phyloP scores from a whole-genome alignment of 2,888 invertebrate genomes.

The Theristus sp. region DNA sequence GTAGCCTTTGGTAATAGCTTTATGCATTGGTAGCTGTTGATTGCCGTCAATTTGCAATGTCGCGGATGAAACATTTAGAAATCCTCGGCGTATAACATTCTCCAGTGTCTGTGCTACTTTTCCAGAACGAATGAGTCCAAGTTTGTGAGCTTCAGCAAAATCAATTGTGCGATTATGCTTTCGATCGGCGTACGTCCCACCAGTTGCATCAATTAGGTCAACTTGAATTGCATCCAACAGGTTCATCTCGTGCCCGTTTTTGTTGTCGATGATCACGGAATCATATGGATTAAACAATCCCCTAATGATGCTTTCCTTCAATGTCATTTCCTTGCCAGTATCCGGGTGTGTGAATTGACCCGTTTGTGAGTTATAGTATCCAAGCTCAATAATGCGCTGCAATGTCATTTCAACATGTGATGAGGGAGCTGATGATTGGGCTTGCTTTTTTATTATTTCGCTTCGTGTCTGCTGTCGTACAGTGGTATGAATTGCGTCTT shows the following conservation, averaged over 20 bases:
- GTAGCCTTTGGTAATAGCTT: slow-evolving; percentile 59
- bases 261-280: slow-evolving; percentile 21
- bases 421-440: slow-evolving; percentile 15
- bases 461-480: slow-evolving; percentile 23
- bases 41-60: slow-evolving; percentile 62
- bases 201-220: slow-evolving; percentile 32
- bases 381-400: slow-evolving; percentile 53
- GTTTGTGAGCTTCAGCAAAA: slow-evolving; percentile 28
- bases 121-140: slow-evolving; percentile 26
- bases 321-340: slow-evolving; percentile 47
- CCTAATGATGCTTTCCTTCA: slow-evolving; percentile 44
- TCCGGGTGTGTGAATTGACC: slow-evolving; percentile 43
- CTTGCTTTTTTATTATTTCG: slow-evolving; percentile 25
- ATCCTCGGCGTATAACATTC: slow-evolving; percentile 9
- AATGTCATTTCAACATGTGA: slow-evolving; percentile 37
- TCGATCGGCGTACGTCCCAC: slow-evolving; percentile 33
- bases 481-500: slow-evolving; percentile 25
- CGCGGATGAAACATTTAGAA: slow-evolving; percentile 40
- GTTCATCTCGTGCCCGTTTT: slow-evolving; percentile 23
- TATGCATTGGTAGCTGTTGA: slow-evolving; percentile 53
- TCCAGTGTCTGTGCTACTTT: slow-evolving; percentile 23
- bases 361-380: slow-evolving; percentile 53
- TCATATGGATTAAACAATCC: slow-evolving; percentile 31
- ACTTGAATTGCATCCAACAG: slow-evolving; percentile 31
- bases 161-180: slow-evolving; percentile 30